Evolutionary conservation across 2,113 vertebrate genomes (phyloP), one percentile per base, ranked within the genome.

Genomic region (Arenaria interpres): DNA sequence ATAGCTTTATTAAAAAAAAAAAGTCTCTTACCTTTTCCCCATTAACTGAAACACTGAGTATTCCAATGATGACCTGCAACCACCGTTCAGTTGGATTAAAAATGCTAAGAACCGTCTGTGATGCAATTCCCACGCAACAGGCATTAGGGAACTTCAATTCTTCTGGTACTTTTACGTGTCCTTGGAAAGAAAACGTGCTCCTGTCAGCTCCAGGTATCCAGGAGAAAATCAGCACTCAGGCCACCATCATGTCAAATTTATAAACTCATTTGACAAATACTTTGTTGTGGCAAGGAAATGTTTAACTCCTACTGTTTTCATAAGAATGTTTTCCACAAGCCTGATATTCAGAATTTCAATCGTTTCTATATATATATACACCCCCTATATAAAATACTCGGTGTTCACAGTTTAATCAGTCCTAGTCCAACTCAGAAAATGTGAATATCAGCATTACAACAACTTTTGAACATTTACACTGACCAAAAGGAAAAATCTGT

Each of bases 41-140:
- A 94, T 99, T 98, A 51, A 99, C 94, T 71, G 98, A 98, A 94
- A 99, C 72, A 91, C 98, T 98, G 84, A 98, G 97, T 75, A 99
- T 82, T 35, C 97, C 96, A 79, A 99, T 97, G 91, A 97, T 98
- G 90, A 99, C 99, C 92, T 99, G 99, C 57, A 99, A 97, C 99
- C 99, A 99, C 35, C 98, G 97, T 72, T 99, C 99, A n/a, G 98
- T 98, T 21, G 99, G 99, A 88, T 99, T 99, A 94, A 99, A 99
- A 76, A 99, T 97, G 87, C 98, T 98, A 51, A 99, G 98, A 30
- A 98, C 97, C 0, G 98, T 98, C 94, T 99, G 99, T 2, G 99
- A 99, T 46, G 99, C 99, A 85, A 99, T 99, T 80, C 99, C 99
- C 12, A 99, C 98, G 53, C 99, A 99, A 97, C 99, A 99, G n/a